Evolutionary conservation across 2,113 vertebrate genomes (phyloP), one percentile per base, ranked within the genome.

Genomic region (Cynocephalus volans): DNA sequence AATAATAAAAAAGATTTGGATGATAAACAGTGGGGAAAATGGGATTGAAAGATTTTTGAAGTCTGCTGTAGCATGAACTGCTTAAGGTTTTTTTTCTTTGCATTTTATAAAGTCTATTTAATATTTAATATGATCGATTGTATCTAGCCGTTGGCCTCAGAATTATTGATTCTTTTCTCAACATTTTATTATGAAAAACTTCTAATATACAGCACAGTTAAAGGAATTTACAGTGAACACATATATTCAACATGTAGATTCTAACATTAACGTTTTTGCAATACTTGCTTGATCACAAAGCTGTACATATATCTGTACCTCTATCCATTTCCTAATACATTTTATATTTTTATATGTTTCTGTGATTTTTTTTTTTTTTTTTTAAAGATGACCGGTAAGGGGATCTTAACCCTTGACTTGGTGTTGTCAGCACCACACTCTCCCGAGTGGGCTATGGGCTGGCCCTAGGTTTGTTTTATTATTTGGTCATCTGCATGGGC

Each of bases 41-140:
- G 3, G 60, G 13, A 60, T 52, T 80, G 52, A 52, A 87, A 86
- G 62, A 58, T 31, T 87, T 95, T 96, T 73, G n/a, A 70, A 82
- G 62, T 67, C 50, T 62, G 24, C 28, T 52, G 11, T 65, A 45
- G 11, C 21, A 15, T 75, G 52, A 45, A n/a, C 48, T 86, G 28
- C 69, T 73, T 26, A 82, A 69, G 56, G 80, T 90, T 96, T 81
- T 72, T 94, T 77, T 62, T 60, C 72, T 87, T 92, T 83, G 48
- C 50, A 81, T 97, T 92, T 92, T 80, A 60, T 69, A 28, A 95
- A 92, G 60, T 73, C 52, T 79, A 15, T 88, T 97, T 67, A 76
- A 36, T 88, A 89, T 86, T 92, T 95, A 79, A 91, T 64, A 56
- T 67, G 45, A 93, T 85, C 3, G n/a, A 50, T 65, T 82, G 13